Evolutionary conservation across 2,888 invertebrate species (phyloP).

Genomic region (Parascotia fuliginaria): DNA sequence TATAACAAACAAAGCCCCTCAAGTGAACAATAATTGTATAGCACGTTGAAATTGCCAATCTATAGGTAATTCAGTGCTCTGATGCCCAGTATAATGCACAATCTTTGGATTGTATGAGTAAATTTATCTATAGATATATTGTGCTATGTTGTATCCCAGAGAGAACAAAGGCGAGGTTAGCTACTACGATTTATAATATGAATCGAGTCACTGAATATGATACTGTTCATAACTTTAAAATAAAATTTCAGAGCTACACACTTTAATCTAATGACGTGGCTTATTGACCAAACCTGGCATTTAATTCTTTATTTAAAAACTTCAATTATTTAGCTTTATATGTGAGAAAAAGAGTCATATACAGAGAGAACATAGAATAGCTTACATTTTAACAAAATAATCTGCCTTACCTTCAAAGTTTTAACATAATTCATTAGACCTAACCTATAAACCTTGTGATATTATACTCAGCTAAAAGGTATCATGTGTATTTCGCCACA

Average conservation of each 20-base stretch:
- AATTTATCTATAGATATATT: not conserved
- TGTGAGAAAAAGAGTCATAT: no score
- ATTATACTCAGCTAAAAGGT: not conserved
- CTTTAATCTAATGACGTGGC: no score
- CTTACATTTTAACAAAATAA: no score
- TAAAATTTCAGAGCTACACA: no score
- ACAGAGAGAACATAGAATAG: no score
- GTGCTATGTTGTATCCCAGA: not conserved
- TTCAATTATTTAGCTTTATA: no score
- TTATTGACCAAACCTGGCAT: no score
- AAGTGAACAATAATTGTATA: conserved; percentile 31
- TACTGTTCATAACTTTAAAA: no score
- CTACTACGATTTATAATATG: not conserved
- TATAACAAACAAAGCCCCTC: conserved; percentile 33
- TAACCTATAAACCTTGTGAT: not conserved
- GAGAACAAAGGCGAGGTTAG: not conserved
- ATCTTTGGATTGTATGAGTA: not conserved
- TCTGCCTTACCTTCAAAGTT: not conserved
- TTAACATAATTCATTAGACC: not conserved
- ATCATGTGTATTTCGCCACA: not conserved
- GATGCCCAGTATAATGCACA: conserved; percentile 6
- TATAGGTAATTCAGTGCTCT: conserved; percentile 15
- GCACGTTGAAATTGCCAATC: conserved; percentile 34
- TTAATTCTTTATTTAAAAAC: no score
- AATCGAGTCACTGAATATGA: not conserved